A percentile compares a stretch with the other conserved stretches of the same genome.
These are phyloP conservation scores for Lochmaea capreae DNA, from an alignment of 2,888 invertebrate species.

Conservation along the genomic window DNA sequence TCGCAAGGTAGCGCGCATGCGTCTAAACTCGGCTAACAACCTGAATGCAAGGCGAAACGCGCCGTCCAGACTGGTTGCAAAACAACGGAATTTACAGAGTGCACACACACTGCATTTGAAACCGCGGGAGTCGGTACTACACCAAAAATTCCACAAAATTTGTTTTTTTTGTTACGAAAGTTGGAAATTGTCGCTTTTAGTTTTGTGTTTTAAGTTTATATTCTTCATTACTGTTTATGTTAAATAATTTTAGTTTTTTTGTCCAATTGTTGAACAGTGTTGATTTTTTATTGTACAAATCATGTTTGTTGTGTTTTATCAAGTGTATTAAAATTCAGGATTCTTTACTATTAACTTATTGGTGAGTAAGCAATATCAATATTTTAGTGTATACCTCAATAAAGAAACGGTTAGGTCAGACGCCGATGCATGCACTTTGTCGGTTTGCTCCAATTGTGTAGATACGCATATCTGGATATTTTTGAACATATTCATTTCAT, in stretches of 20 bases:
- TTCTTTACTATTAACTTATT: constrained; percentile 52
- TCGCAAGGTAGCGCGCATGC: constrained; percentile 55
- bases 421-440: constrained; percentile 15
- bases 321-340: constrained; percentile 58
- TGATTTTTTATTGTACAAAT: constrained; percentile 53
- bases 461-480: neutral
- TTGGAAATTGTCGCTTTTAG: constrained; percentile 44
- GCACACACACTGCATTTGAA: constrained; percentile 66
- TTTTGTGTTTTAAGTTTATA: constrained; percentile 51
- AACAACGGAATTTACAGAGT: constrained; percentile 64
- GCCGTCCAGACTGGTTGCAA: constrained; percentile 64
- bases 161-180: constrained; percentile 48
- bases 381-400: constrained; percentile 21
- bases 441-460: constrained; percentile 9
- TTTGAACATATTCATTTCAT: neutral
- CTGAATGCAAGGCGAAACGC: constrained; percentile 60
- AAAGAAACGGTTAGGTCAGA: constrained; percentile 26
- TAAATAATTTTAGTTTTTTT: constrained; percentile 39
- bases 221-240: constrained; percentile 41
- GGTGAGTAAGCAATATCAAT: constrained; percentile 54
- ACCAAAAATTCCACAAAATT: constrained; percentile 52
- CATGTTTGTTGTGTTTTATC: constrained; percentile 65
- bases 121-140: constrained; percentile 56
- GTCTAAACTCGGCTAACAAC: constrained; percentile 56
- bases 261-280: constrained; percentile 40